Conservation (phyloP, 2,888 invertebrate genomes). For the Euphydryas editha region DNA sequence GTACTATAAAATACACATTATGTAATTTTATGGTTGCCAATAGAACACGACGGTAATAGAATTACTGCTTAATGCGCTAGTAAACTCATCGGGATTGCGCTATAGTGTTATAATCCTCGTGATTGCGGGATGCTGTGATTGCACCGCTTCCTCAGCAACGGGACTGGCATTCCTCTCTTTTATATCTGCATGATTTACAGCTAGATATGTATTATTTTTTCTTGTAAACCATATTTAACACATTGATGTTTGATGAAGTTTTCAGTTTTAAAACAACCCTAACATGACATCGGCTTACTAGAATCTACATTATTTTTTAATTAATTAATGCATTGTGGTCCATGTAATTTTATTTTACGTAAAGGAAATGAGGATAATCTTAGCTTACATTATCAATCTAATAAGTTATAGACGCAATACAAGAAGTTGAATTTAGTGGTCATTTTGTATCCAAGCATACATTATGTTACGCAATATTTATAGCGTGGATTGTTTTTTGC, state of each 20-base stretch:
- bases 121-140: constrained; percentile 61
- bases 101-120: constrained; percentile 50
- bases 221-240: constrained; percentile 43
- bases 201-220: constrained; percentile 38
- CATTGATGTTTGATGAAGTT: constrained; percentile 28
- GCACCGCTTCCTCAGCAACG: constrained; percentile 63
- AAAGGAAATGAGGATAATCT: background rate
- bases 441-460: background rate
- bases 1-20: background rate
- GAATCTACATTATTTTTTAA: background rate
- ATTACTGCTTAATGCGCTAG: constrained; percentile 19
- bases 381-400: background rate
- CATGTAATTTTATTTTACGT: background rate
- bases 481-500: constrained; percentile 41
- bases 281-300: background rate
- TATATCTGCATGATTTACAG: constrained; percentile 42
- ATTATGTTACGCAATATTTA: constrained; percentile 35
- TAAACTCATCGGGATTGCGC: constrained; percentile 54
- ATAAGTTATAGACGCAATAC: background rate
- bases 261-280: constrained; percentile 8
- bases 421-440: constrained; percentile 3
- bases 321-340: background rate
- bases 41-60: constrained; percentile 7
- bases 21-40: background rate
- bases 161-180: constrained; percentile 59